Percentiles rank a stretch among this genome's conserved stretches.
Evolutionary conservation across 2,888 invertebrate genomes (phyloP).

Genomic region (Mellilla xanthometata): DNA sequence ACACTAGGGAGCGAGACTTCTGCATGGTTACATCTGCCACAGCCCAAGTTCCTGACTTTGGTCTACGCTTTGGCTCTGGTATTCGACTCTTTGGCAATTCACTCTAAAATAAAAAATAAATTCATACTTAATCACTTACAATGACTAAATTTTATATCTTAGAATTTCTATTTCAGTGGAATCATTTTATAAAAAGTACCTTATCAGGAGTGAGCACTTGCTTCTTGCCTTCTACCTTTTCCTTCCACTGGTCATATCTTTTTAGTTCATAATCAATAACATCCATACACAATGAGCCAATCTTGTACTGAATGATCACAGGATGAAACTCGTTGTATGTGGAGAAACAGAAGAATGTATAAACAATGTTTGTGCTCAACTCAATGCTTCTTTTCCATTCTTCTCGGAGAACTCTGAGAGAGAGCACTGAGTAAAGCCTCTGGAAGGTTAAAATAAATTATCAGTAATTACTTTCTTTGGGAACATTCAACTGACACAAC

Average conservation of each 20-base stretch:
- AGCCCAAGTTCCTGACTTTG: conserved; percentile 89
- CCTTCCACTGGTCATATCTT: conserved; percentile 96
- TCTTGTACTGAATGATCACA: conserved; percentile 97
- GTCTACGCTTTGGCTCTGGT: conserved; percentile 87
- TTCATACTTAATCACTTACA: too few relatives aligned
- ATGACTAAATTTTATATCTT: neutral
- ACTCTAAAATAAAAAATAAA: conserved; percentile 55
- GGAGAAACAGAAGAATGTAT: conserved; percentile 98
- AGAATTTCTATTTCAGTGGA: too few relatives aligned
- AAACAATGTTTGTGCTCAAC: conserved; percentile 97
- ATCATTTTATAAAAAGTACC: conserved; percentile 38
- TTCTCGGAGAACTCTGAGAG: conserved; percentile 96
- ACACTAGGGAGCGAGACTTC: conserved; percentile 84
- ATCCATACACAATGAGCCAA: conserved; percentile 98
- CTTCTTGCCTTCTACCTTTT: conserved; percentile 80
- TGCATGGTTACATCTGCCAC: conserved; percentile 80
- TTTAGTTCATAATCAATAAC: conserved; percentile 97
- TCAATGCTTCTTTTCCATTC: conserved; percentile 99
- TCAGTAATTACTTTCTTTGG: too few relatives aligned
- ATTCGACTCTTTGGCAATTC: conserved; percentile 87
- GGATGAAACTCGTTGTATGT: conserved; percentile 97
- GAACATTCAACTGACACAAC: too few relatives aligned
- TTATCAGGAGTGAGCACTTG: conserved; percentile 71
- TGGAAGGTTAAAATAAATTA: conserved; percentile 51
- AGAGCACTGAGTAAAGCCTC: conserved; percentile 97